Base-by-base conservation (phyloP, 2,888 invertebrate genomes). In the Falcaria lacertinaria region DNA sequence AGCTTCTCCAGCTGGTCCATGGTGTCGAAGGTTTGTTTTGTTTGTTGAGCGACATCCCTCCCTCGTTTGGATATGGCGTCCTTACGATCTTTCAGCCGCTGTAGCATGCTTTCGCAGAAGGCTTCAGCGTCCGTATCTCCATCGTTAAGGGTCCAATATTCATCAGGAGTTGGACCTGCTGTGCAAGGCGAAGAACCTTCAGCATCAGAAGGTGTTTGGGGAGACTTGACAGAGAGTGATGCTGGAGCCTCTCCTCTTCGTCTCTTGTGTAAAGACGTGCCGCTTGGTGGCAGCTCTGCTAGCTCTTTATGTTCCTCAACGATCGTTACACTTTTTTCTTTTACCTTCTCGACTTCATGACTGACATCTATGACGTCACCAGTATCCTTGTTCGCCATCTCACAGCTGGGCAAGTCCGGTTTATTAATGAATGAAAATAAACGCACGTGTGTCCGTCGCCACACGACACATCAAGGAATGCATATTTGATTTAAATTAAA, bases 1-100 rank as follows among this genome's bases (percentile, higher is more conserved):
- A 97, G 87, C 58, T 94, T 94, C 55, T 95, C 95, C 39, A 97
- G 75, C 64, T 96, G 95, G 62, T 96, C 95, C 49, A 97, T 90
- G 0, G 93, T 92, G 55, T 93, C 92, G 8, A 92, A 82, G 0
- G 92, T 90, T 14, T 91, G 91, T 54, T 92, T 85, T 0, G 91
- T 90, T 25, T 86, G 90, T 2, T 88, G 75, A 36, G 93, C 92
- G 2, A 90, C 76, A 11, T 91, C 87, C 42, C 82, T 90, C 0
- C 92, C 90, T 5, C 92, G 84, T 45, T 77, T 82, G 11, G 91
- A 91, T 2, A 90, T 60, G 3, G 87, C 86, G 48, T 89, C 89
- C 4, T 81, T 74, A 8, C 71, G 69, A 16, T 81, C 79, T 69
- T 80, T 82, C 0, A 89, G 54, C 28, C 84, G 69, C 56, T 85